Evolutionary conservation across 2,888 invertebrate genomes (phyloP), one percentile per base, ranked within the genome.

Genomic region (Sesia bembeciformis): DNA sequence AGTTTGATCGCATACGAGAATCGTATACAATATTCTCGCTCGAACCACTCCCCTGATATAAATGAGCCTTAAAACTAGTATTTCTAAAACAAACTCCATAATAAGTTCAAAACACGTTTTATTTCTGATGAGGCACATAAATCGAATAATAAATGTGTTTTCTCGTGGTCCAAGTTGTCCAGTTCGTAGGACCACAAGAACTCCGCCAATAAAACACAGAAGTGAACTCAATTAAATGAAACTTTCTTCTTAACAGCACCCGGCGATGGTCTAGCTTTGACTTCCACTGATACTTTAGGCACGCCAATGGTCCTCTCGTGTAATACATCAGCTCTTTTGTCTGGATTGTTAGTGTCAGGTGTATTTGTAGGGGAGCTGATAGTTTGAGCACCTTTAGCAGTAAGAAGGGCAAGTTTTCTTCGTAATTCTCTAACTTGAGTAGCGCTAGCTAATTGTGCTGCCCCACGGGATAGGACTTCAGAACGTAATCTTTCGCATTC

Each of bases 181-280:
- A 23, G 23, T 23, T 23, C 23, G 23, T 23, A 23, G 2, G 23
- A 23, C 23, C 23, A 23, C 23, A 23, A 23, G 23, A 23, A 23
- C 23, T 23, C 23, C 23, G 23, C 23, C 1, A 23, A 23, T 23
- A 23, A 23, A 23, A 1, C 23, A 23, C 23, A 23, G 23, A 23
- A 23, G 1, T 23, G 7, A 43, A 8, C 3, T 68, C 60, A 86
- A 67, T 82, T 82, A 62, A 88, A 88, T 0, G 78, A 81, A 40
- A 88, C 87, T 79, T 86, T 85, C 63, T 86, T 87, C 66, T 73
- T 84, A 3, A 81, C 84, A 62, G 86, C 85, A 39, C 84, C 84
- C 0, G 23, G 23, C 23, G 23, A 23, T 23, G 62, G 56, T 0
- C 53, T 76, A 51, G 56, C 56, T 56, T 61, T 70, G 3, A 61